phyloP scores from a whole-genome alignment of 2,113 vertebrate genomes.

The Dicaeum eximium region DNA sequence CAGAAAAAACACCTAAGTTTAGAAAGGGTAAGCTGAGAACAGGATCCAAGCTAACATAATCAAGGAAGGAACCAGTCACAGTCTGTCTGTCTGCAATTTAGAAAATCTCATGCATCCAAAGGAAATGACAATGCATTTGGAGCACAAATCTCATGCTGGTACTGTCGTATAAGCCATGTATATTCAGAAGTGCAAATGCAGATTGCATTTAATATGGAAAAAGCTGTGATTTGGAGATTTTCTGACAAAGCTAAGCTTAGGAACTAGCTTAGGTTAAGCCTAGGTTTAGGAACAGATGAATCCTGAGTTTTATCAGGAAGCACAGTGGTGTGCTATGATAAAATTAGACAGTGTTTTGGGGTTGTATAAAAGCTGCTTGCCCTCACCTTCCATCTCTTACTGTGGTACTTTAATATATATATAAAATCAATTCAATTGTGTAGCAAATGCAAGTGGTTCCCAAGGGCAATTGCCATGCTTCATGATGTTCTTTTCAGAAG shows the following conservation, averaged over 20 bases:
- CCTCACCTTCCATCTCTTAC: neutral
- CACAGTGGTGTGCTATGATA: neutral
- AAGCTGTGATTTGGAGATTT: neutral
- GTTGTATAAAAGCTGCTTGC: neutral
- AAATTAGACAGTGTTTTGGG: neutral
- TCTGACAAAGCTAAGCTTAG: neutral
- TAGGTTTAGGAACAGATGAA: neutral
- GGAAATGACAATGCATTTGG: neutral
- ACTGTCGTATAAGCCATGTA: neutral
- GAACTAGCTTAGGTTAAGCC: neutral
- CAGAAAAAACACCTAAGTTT: neutral
- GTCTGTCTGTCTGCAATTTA: slow-evolving; percentile 6
- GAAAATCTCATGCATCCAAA: slow-evolving; percentile 24
- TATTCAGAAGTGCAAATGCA: neutral
- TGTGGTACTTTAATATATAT: neutral
- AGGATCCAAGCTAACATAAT: neutral
- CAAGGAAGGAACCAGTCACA: neutral
- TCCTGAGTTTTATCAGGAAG: neutral
- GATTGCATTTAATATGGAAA: neutral
- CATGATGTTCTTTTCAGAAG: neutral
- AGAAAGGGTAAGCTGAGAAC: neutral
- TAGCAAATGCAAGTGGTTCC: neutral
- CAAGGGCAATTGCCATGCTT: neutral
- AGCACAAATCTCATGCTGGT: neutral
- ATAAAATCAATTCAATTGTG: neutral